These are phyloP conservation scores for Lagria hirta DNA, from an alignment of 2,888 invertebrate genomes.

Conservation along the genomic window DNA sequence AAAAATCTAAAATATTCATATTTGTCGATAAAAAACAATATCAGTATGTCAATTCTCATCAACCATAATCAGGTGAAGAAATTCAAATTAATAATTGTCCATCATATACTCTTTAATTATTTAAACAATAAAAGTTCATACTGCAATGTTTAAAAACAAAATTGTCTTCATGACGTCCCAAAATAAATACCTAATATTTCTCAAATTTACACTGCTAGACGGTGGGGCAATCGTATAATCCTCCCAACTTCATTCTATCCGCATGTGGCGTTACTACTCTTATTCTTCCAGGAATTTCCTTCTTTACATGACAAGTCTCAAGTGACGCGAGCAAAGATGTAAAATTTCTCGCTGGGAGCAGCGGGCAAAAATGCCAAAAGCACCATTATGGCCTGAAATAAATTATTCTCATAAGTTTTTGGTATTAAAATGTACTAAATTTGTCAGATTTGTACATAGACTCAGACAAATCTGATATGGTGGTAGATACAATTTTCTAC, in stretches of 20 bases:
- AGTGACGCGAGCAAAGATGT: too few relatives aligned
- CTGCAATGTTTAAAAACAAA: neutral
- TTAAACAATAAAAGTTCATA: too few relatives aligned
- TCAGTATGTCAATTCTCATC: slow-evolving; percentile 24
- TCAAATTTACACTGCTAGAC: neutral
- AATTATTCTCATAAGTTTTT: neutral
- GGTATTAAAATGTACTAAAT: too few relatives aligned
- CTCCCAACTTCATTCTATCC: too few relatives aligned
- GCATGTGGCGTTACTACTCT: too few relatives aligned
- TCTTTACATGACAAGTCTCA: too few relatives aligned
- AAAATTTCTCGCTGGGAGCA: too few relatives aligned
- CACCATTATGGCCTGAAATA: neutral
- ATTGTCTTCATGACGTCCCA: neutral
- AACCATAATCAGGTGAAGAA: slow-evolving; percentile 27
- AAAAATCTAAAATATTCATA: slow-evolving; percentile 2
- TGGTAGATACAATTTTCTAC: slow-evolving; percentile 22
- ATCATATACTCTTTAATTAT: slow-evolving; percentile 11
- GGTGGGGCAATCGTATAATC: neutral
- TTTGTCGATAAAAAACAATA: neutral
- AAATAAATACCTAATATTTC: slow-evolving; percentile 3
- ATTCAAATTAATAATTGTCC: slow-evolving; percentile 18
- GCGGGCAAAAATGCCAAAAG: too few relatives aligned
- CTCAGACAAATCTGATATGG: slow-evolving; percentile 6
- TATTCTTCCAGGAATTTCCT: too few relatives aligned
- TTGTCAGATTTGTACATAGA: neutral